Base-by-base conservation (phyloP, 2,888 invertebrate species). In the Orchesella flavescens region DNA sequence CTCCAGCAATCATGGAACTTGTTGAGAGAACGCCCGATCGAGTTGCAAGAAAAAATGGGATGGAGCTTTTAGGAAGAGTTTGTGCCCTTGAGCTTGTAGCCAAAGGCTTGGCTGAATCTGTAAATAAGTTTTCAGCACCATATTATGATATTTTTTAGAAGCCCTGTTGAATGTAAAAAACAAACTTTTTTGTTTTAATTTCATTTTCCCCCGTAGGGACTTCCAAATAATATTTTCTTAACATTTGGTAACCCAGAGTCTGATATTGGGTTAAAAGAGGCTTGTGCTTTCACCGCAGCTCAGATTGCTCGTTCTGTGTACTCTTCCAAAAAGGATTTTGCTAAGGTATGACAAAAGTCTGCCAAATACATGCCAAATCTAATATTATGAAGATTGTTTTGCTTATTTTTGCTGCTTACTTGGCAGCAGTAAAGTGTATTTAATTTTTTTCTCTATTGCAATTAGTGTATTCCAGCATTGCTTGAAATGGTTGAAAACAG, bases 21-120 rank as follows among this genome's bases (percentile, higher is more conserved):
- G 19, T 84, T 21, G 80, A 84, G 23, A 34, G 69, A 19, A 75
- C 84, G 46, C 84, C 84, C 19, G 84, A 84, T 19, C 9, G 63
- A 4, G 17, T 55, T 21, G 79, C 84, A 7, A 43, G 49, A 43
- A 61, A 71, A 3, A 69, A 75, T 49, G 84, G 80, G 1, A 10
- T 80, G 1, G 84, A 75, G 53, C 75, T 84, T 19, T 24, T 84
- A 7, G 84, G 79, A n/a, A 17, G 74, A 5, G 46, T 84, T 0
- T 80, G 80, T 21, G 66, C 75, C 21, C 23, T 84, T 10, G 75
- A 75, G 34, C 59, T 46, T 19, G 84, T 80, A 21, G 81, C 86
- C 0, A 82, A 77, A 65, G 69, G 53, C 1, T 19, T 84, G 5
- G 79, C 83, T 4, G 79, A 84, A 71, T 79, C 71, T 55, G 85